A percentile compares a stretch with the other conserved stretches of the same genome.
Evolutionary conservation across 2,888 invertebrate genomes (phyloP).

Genomic region (Drosophila fungiperda): DNA sequence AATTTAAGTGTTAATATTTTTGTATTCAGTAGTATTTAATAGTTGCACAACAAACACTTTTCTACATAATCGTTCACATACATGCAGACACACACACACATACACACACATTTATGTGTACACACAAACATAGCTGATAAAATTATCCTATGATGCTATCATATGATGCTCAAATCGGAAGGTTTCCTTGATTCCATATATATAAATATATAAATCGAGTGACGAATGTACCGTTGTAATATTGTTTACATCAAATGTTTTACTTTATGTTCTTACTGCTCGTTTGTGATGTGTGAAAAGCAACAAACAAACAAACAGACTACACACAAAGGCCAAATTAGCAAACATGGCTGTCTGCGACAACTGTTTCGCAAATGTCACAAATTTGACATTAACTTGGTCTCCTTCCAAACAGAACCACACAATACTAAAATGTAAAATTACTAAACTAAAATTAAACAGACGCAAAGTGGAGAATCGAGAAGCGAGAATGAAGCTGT

Average conservation of each 20-base stretch:
- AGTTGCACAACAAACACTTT: background rate
- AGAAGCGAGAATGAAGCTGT: slow-evolving; percentile 16
- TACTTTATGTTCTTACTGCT: slow-evolving; percentile 32
- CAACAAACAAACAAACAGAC: background rate
- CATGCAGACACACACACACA: slow-evolving; percentile 3
- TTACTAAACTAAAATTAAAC: slow-evolving; percentile 25
- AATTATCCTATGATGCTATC: slow-evolving; percentile 48
- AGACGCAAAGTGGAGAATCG: background rate
- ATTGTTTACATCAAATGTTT: slow-evolving; percentile 28
- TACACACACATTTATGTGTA: slow-evolving; percentile 6
- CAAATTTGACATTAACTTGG: slow-evolving; percentile 20
- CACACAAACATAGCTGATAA: slow-evolving; percentile 18
- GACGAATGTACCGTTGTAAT: no score
- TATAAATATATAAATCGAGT: background rate
- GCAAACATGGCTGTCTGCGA: slow-evolving; percentile 7
- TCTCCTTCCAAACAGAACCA: slow-evolving; percentile 33
- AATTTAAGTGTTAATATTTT: slow-evolving; percentile 22
- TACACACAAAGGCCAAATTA: slow-evolving; percentile 46
- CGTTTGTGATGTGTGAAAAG: slow-evolving; percentile 53
- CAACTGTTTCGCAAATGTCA: slow-evolving; percentile 25
- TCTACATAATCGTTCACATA: background rate
- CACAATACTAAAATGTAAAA: slow-evolving; percentile 38
- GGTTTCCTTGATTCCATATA: slow-evolving; percentile 13
- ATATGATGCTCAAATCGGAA: slow-evolving; percentile 47
- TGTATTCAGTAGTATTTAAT: background rate